Percentiles rank a stretch among this genome's conserved stretches.
Conservation (phyloP, 2,113 vertebrate genomes). For the Eleginops maclovinus region DNA sequence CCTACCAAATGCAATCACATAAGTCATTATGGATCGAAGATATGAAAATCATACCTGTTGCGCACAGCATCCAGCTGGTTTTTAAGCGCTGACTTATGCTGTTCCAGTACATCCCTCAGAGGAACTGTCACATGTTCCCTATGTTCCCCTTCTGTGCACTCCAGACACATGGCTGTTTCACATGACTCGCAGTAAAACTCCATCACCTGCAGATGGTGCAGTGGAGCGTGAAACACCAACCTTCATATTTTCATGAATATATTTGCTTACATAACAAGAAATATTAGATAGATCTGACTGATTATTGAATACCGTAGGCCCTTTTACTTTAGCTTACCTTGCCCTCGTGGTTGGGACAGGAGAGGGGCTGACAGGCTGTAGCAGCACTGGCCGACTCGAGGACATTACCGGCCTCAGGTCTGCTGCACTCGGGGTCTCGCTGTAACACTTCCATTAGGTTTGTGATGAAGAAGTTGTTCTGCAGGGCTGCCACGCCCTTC, state of each 20-base stretch:
- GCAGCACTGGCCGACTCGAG: slow-evolving; percentile 88
- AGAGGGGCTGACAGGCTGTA: slow-evolving; percentile 86
- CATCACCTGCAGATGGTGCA: slow-evolving; percentile 88
- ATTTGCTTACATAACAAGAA: not conserved
- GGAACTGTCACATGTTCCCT: slow-evolving; percentile 93
- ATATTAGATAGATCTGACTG: not conserved
- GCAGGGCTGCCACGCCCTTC: slow-evolving; percentile 92
- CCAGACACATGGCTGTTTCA: slow-evolving; percentile 95
- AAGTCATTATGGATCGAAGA: not conserved
- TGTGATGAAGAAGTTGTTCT: slow-evolving; percentile 98
- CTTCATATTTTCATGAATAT: not conserved
- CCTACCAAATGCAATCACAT: not conserved
- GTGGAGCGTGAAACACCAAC: slow-evolving; percentile 17
- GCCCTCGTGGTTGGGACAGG: slow-evolving; percentile 94
- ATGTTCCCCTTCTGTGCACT: slow-evolving; percentile 93
- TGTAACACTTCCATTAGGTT: slow-evolving; percentile 97
- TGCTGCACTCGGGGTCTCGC: slow-evolving; percentile 85
- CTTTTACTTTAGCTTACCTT: slow-evolving; percentile 61
- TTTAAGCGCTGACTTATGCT: slow-evolving; percentile 93
- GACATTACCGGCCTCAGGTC: slow-evolving; percentile 84
- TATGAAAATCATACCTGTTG: slow-evolving; percentile 81
- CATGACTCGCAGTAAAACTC: slow-evolving; percentile 98
- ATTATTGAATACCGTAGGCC: not conserved
- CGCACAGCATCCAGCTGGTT: slow-evolving; percentile 92
- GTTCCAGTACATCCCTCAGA: slow-evolving; percentile 92